phyloP scores from a whole-genome alignment of 2,888 invertebrate genomes.

The Lymantria dispar region DNA sequence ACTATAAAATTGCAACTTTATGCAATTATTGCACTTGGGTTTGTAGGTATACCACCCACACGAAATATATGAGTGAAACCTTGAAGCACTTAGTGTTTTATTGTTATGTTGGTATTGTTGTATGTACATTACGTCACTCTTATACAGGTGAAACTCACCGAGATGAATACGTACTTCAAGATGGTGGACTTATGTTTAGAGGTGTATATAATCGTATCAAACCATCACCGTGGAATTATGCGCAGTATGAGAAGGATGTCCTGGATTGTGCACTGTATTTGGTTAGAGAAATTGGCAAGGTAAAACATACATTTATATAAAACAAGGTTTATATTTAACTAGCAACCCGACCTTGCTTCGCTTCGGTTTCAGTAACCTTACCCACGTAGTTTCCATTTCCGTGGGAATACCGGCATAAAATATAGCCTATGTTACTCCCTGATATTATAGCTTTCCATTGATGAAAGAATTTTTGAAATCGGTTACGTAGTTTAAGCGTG shows the following conservation, averaged over 20 bases:
- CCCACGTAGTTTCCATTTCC: no score
- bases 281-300: constrained; percentile 87
- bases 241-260: constrained; percentile 93
- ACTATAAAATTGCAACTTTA: background rate
- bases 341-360: no score
- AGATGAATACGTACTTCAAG: constrained; percentile 92
- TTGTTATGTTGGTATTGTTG: background rate
- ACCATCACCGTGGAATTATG: constrained; percentile 95
- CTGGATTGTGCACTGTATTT: constrained; percentile 90
- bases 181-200: constrained; percentile 95
- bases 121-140: background rate
- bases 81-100: background rate
- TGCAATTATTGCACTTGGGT: background rate
- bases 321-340: no score
- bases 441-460: no score
- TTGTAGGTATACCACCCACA: background rate
- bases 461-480: no score
- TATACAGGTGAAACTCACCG: constrained; percentile 85
- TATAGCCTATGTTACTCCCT: no score
- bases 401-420: no score
- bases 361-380: no score
- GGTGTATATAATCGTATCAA: constrained; percentile 93
- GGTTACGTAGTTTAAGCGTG: no score
- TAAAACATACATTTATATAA: no score
- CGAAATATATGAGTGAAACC: background rate